phyloP scores from a whole-genome alignment of 2,888 invertebrate species.

The Eristalis pertinax region DNA sequence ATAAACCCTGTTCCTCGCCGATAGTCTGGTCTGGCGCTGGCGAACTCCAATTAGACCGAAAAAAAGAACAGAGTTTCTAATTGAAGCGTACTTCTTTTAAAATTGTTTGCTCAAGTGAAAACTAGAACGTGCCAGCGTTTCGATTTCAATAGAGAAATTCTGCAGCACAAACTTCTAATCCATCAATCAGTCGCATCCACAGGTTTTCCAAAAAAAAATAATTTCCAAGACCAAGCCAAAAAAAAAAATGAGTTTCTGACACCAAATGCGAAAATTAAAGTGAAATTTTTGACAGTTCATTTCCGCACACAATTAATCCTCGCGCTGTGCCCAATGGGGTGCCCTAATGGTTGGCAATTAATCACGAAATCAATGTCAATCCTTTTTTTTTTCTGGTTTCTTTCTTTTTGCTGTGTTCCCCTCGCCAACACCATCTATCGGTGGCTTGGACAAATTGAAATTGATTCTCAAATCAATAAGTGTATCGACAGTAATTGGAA shows the following conservation, averaged over 20 bases:
- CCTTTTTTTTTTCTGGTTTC: background rate
- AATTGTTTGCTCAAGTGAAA: background rate
- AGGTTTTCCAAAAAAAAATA: background rate
- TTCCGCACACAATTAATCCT: slow-evolving; percentile 35
- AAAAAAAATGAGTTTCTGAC: background rate
- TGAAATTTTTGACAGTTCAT: slow-evolving; percentile 44
- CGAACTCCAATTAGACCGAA: background rate
- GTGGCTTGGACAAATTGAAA: slow-evolving; percentile 40
- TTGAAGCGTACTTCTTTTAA: background rate
- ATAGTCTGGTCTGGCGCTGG: background rate
- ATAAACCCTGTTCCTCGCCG: background rate
- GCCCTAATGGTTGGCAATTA: slow-evolving; percentile 13
- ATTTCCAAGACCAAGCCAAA: background rate
- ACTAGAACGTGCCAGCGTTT: background rate
- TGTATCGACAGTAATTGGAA: slow-evolving; percentile 61
- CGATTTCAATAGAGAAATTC: background rate
- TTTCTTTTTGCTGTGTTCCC: too few relatives aligned
- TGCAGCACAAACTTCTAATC: background rate
- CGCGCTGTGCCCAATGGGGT: background rate
- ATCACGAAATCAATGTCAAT: slow-evolving; percentile 16
- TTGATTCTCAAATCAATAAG: slow-evolving; percentile 60
- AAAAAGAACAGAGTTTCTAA: background rate
- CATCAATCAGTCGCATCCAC: background rate
- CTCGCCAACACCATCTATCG: background rate
- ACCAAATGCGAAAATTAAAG: slow-evolving; percentile 6